Base-by-base conservation (phyloP, 2,113 vertebrate genomes). In the Neotragus moschatus region DNA sequence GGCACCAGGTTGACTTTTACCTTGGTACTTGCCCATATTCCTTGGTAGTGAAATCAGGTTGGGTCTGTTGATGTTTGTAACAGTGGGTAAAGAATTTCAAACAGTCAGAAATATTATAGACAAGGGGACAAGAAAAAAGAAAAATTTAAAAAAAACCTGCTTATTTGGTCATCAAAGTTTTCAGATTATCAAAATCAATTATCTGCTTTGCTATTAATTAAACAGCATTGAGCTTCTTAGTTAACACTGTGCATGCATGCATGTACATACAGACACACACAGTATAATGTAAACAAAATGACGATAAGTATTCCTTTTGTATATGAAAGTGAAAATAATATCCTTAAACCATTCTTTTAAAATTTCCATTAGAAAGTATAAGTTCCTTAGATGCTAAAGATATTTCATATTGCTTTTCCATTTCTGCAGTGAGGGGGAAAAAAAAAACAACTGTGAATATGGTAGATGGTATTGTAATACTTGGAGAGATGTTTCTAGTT, bases 81-180 rank as follows among this genome's bases (percentile, higher is more conserved):
- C 97, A 97, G 0, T 39, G 47, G 56, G 96, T 96, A 96, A 98
- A 98, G 5, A 97, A 96, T 47, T 80, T 97, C 66, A 86, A 91
- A 84, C 93, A 98, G 61, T 63, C 66, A 53, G 97, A 89, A 80
- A 56, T 36, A 84, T 97, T 98, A 36, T 43, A n/a, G 63, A 49
- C 36, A 81, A 92, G 45, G 7, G 28, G 84, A 91, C 0, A 33
- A 80, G 19, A 55, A 28, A 47, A 16, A 10, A 51, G 0, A n/a
- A 17, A n/a, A n/a, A n/a, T n/a, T n/a, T n/a, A n/a, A n/a, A 28
- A 0, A 0, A 58, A 84, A 61, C 2, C 16, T 51, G 23, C 8
- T 75, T 58, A 9, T 5, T 79, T 47, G 90, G 79, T 94, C 0
- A 39, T 87, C 23, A 81, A 80, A 66, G 36, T 75, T 36, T 11